Base-by-base conservation (phyloP, 2,888 invertebrate genomes). In the Caenorhabditis angaria region DNA sequence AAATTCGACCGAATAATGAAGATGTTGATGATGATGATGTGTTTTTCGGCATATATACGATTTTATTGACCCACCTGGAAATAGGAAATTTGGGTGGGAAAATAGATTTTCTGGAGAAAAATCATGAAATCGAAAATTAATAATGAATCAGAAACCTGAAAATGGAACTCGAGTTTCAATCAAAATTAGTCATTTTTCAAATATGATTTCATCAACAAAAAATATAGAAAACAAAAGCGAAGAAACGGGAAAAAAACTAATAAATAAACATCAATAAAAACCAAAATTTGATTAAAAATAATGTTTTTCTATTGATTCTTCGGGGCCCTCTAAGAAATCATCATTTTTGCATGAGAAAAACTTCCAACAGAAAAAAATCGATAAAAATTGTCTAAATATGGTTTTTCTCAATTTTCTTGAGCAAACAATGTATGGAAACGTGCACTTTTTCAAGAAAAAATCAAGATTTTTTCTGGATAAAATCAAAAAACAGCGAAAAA, bases 1-100 rank as follows among this genome's bases (percentile, higher is more conserved):
- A 70, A 29, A 81, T 61, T 29, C 77, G 72, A 54, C 76, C 74
- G 20, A 81, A 68, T 29, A 81, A 56, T 20, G 81, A 81, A 63
- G 76, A 73, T 59, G 72, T 65, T 56, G 76, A 81, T 63, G 76
- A 73, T 59, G 72, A 67, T 56, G 76, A 69, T 56, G 70, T 68
- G 64, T 61, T 73, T 58, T 75, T 61, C 60, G 79, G 79, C 79
- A 79, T 79, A n/a, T n/a, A n/a, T n/a, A n/a, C n/a, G n/a, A n/a
- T n/a, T n/a, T n/a, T n/a, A n/a, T n/a, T n/a, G n/a, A n/a, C n/a
- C n/a, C n/a, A n/a, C 74, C 74, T 68, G 65, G 14, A 61, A 73
- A 35, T 27, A 25, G 27, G 28, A 18, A 54, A 27, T 54, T 25
- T 27, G 18, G 54, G n/a, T 3, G 27, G 5, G 54, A 54, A 54